These are phyloP conservation scores for Atractosteus spatula DNA, from an alignment of 2,113 vertebrate species.

Conservation along the genomic window DNA sequence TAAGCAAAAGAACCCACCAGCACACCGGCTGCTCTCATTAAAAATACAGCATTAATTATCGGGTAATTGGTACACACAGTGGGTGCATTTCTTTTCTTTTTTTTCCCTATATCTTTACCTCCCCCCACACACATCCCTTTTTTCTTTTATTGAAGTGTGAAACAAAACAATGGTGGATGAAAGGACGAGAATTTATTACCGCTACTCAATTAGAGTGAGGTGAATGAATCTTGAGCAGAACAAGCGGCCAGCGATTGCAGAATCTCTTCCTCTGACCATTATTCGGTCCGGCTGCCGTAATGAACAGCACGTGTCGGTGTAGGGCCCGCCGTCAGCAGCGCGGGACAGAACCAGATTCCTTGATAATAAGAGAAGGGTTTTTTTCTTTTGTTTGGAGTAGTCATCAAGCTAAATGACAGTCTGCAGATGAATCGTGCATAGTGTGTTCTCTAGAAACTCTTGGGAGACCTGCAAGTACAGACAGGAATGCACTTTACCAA, in stretches of 20 bases:
- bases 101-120: constrained; percentile 30
- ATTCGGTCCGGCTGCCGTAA: constrained; percentile 65
- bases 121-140: constrained; percentile 44
- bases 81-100: constrained; percentile 43
- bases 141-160: constrained; percentile 61
- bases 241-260: constrained; percentile 54
- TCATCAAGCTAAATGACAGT: constrained; percentile 69
- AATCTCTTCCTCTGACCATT: constrained; percentile 59
- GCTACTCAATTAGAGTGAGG: constrained; percentile 74
- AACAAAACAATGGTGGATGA: constrained; percentile 71
- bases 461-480: constrained; percentile 70
- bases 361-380: constrained; percentile 54
- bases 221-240: constrained; percentile 64
- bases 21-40: constrained; percentile 76
- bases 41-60: constrained; percentile 79
- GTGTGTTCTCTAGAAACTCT: constrained; percentile 68
- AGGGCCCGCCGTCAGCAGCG: constrained; percentile 52
- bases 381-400: constrained; percentile 54
- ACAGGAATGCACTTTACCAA: constrained; percentile 76
- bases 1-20: constrained; percentile 63
- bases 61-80: constrained; percentile 75
- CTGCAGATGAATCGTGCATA: constrained; percentile 57
- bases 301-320: constrained; percentile 68
- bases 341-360: constrained; percentile 61
- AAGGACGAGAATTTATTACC: constrained; percentile 73